phyloP scores from a whole-genome alignment of 2,113 vertebrate species.

The Percopsis transmontana region DNA sequence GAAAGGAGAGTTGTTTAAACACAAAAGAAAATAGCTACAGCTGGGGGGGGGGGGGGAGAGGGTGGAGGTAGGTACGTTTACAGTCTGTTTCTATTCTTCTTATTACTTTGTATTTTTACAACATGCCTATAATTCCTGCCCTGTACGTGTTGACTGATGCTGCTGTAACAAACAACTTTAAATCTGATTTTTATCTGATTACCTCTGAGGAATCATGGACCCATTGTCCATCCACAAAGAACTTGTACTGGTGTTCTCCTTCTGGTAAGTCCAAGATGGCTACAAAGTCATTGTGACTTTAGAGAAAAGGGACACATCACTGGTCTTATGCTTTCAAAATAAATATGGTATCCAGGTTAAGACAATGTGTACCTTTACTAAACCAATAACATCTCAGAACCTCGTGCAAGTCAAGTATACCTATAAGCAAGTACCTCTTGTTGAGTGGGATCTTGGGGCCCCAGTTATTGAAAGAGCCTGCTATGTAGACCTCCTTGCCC shows the following conservation, averaged over 20 bases:
- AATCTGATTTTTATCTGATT: constrained; percentile 30
- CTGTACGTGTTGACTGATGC: no score
- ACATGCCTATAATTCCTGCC: not conserved
- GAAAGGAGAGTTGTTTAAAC: constrained; percentile 28
- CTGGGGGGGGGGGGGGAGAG: not conserved
- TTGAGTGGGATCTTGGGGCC: constrained; percentile 94
- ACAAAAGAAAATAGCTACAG: not conserved
- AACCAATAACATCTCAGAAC: not conserved
- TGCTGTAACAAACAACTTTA: not conserved
- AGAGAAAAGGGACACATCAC: constrained; percentile 7
- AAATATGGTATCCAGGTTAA: not conserved
- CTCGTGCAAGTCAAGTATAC: not conserved
- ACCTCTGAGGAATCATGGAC: constrained; percentile 95
- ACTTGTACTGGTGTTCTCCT: constrained; percentile 98
- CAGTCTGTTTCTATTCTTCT: not conserved
- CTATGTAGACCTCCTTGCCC: constrained; percentile 94
- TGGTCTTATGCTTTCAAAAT: not conserved
- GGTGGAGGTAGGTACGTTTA: not conserved
- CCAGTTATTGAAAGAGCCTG: constrained; percentile 98
- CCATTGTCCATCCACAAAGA: constrained; percentile 99
- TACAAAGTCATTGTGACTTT: constrained; percentile 96
- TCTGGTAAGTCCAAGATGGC: constrained; percentile 96
- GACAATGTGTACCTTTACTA: constrained; percentile 2
- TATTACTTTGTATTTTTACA: not conserved
- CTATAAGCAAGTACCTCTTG: constrained; percentile 84